phyloP scores from a whole-genome alignment of 1,140 invertebrate species.

The Sycophila sp. region DNA sequence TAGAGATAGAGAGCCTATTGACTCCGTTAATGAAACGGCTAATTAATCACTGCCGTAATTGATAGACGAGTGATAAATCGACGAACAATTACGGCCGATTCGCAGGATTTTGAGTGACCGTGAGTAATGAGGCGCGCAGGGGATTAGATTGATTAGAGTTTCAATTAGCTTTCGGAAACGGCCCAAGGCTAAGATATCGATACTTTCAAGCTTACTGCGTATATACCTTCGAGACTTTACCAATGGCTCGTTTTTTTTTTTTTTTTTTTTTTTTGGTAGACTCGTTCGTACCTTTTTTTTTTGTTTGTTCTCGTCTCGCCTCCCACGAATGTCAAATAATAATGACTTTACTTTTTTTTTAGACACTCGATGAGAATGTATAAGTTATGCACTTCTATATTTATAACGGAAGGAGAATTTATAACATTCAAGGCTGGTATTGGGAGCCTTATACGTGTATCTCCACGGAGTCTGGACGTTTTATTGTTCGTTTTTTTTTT shows the following conservation, averaged over 20 bases:
- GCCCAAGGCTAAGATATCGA: slow-evolving; percentile 11
- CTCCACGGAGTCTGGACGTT: too few species aligned
- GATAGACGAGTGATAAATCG: slow-evolving; percentile 31
- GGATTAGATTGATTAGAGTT: slow-evolving; percentile 32
- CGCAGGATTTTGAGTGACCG: slow-evolving; percentile 18
- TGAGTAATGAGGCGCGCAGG: slow-evolving; percentile 9
- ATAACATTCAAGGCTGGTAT: too few species aligned
- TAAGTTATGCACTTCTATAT: too few species aligned
- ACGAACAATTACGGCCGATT: slow-evolving; percentile 2
- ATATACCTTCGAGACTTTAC: too few species aligned
- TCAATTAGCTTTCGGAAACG: slow-evolving; percentile 24
- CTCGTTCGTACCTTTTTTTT: background rate
- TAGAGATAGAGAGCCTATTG: too few species aligned
- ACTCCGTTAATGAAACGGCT: slow-evolving; percentile 4
- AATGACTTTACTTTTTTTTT: too few species aligned
- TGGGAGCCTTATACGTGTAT: too few species aligned
- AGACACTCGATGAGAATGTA: too few species aligned
- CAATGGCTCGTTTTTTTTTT: background rate
- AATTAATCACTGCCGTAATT: slow-evolving; percentile 33
- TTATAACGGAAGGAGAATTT: too few species aligned
- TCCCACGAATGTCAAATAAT: background rate
- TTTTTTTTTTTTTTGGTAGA: background rate
- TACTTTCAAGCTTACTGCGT: background rate
- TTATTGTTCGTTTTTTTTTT: too few species aligned
- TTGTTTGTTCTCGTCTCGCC: background rate